phyloP scores from a whole-genome alignment of 1,140 invertebrate species.

The Agrypnia vestita region DNA sequence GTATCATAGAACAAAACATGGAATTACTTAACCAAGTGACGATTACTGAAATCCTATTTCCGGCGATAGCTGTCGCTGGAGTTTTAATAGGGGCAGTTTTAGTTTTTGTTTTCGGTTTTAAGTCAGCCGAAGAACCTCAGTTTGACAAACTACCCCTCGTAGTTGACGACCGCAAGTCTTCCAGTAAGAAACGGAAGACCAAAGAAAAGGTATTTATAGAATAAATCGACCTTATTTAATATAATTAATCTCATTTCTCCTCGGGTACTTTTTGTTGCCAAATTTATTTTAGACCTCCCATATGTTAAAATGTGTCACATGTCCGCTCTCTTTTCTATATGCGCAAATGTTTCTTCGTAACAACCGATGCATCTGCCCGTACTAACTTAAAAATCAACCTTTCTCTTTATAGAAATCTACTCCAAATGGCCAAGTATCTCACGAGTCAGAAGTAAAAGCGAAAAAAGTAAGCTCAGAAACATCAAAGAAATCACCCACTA shows the following conservation, averaged over 20 bases:
- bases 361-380: background rate
- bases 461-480: conserved; percentile 69
- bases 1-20: conserved; percentile 65
- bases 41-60: conserved; percentile 74
- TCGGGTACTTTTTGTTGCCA: conserved; percentile 56
- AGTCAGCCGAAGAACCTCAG: conserved; percentile 81
- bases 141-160: conserved; percentile 78
- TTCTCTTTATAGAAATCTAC: conserved; percentile 46
- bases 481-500: conserved; percentile 64
- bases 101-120: conserved; percentile 83
- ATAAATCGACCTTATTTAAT: conserved; percentile 60
- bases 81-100: conserved; percentile 78
- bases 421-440: conserved; percentile 67
- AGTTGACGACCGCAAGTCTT: conserved; percentile 77
- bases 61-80: conserved; percentile 78
- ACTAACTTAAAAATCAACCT: background rate
- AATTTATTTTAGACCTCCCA: conserved; percentile 54
- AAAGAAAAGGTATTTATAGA: conserved; percentile 80
- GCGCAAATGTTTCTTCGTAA: background rate
- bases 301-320: conserved; percentile 53
- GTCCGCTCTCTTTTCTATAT: conserved; percentile 31
- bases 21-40: conserved; percentile 74
- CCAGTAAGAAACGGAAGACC: conserved; percentile 79
- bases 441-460: conserved; percentile 68
- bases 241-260: conserved; percentile 51